These are phyloP conservation scores for Lontra canadensis DNA, from an alignment of 2,113 vertebrate species.

Conservation along the genomic window DNA sequence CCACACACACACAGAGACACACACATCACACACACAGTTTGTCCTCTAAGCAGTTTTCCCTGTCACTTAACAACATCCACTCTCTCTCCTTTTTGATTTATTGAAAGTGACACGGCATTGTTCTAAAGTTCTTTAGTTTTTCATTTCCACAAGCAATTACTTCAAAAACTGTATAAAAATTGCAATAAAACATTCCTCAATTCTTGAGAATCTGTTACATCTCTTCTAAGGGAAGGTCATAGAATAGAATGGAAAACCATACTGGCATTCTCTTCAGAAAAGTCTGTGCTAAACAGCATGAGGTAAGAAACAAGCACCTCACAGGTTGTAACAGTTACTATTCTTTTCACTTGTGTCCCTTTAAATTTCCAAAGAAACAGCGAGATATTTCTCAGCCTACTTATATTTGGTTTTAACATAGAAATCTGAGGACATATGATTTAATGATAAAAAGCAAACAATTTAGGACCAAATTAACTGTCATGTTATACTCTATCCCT, in stretches of 20 bases:
- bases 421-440: constrained; percentile 46
- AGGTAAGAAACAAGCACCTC: not conserved
- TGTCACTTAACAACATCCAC: not conserved
- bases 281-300: not conserved
- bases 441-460: constrained; percentile 51
- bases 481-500: not conserved
- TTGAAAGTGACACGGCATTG: constrained; percentile 13
- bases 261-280: constrained; percentile 14
- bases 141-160: constrained; percentile 48
- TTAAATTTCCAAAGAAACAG: constrained; percentile 49
- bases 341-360: not conserved
- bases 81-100: constrained; percentile 36
- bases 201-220: constrained; percentile 39
- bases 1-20: not conserved
- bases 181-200: constrained; percentile 40
- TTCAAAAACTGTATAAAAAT: constrained; percentile 47
- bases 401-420: constrained; percentile 37
- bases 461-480: constrained; percentile 5
- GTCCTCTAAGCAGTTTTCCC: not conserved
- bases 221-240: constrained; percentile 7
- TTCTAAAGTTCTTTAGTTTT: constrained; percentile 40
- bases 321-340: not conserved
- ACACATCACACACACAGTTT: not conserved
- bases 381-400: not conserved
- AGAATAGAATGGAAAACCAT: not conserved